Base-by-base conservation (phyloP, 1,140 invertebrate species). In the Drosophila gunungcola region DNA sequence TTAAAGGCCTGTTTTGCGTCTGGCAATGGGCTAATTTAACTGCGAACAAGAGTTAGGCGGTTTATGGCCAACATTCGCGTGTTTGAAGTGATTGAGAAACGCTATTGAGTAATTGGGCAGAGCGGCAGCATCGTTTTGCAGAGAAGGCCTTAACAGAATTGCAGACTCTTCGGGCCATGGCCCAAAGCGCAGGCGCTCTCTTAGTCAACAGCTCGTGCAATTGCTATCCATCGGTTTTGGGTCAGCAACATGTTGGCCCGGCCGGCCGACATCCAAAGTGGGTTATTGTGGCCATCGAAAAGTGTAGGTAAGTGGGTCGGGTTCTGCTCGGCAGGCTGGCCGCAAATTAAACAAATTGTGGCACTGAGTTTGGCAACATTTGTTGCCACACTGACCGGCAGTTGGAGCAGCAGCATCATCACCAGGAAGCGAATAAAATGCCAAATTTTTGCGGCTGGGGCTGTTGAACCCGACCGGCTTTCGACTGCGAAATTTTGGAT, bases 321-420 rank as follows among this genome's bases (percentile, higher is more conserved):
- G 29, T 57, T 70, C 39, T 61, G 41, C 39, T 55, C 64, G 54
- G 41, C 62, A 13, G n/a, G 61, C 11, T 53, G 67, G 79, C 83
- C 83, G 53, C 83, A 86, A 86, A 86, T 86, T 88, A 86, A 86
- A 86, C 79, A 79, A 86, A 83, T 86, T 86, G 83, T 73, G 83
- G 83, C 65, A 11, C 64, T 39, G 39, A 46, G 48, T 60, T 68
- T 84, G 78, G 83, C 83, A 88, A 89, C 83, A 88, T 89, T 89
- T 88, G 83, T 89, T 89, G 84, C 76, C 62, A 45, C 61, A 55
- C 34, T 29, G 43, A 60, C 73, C 73, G 73, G 39, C 41, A 67
- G 46, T 27, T 43, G 42, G 5, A 42, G 48, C 32, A 69, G 29
- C 45, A 39, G 39, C 45, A 34, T 34, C 70, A 54, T 9, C 58